Evolutionary conservation across 2,797 vertebrate genomes (phyloP), one percentile per base, ranked within the genome.

Genomic region (Hephaestus fuliginosus): DNA sequence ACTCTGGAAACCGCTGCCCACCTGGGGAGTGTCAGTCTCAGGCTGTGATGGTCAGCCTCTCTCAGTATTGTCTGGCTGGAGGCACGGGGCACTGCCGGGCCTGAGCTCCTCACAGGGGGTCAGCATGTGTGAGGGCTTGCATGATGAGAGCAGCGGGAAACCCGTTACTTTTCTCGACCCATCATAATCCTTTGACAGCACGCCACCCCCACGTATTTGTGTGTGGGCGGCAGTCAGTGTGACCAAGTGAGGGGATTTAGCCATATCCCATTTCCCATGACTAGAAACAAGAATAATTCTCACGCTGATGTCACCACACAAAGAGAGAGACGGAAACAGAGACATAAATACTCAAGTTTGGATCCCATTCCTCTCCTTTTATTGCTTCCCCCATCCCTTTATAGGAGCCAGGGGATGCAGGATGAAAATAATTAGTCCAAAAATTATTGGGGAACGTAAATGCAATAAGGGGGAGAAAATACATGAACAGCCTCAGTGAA

Each of bases 61-160:
- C 18, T 80, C 58, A 15, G 65, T 58, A 53, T 64, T 65, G 44
- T 83, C 57, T 79, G 51, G 53, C 69, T 61, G 76, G 70, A 77
- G 57, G 63, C 44, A 14, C 7, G 2, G 63, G 81, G 73, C 63
- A 43, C 72, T 51, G 62, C 74, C 61, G 46, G 82, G 74, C 55
- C 65, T 18, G 51, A 80, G 70, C 41, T 74, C 77, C 70, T 78
- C 58, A 33, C 72, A 46, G 88, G 80, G 48, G 80, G 71, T 81
- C 63, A 46, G 82, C 57, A 82, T 85, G 70, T 88, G 82, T 65
- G 64, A 86, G 80, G 58, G 70, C 58, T 44, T 72, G 74, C 64
- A 81, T 86, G 82, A 74, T 86, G 80, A 82, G 70, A 82, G 65
- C 90, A 83, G 88, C 56, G n/a, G 82, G 82, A 82, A 33, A 79